Evolutionary conservation across 2,888 invertebrate genomes (phyloP).

Genomic region (Halictus ligatus): DNA sequence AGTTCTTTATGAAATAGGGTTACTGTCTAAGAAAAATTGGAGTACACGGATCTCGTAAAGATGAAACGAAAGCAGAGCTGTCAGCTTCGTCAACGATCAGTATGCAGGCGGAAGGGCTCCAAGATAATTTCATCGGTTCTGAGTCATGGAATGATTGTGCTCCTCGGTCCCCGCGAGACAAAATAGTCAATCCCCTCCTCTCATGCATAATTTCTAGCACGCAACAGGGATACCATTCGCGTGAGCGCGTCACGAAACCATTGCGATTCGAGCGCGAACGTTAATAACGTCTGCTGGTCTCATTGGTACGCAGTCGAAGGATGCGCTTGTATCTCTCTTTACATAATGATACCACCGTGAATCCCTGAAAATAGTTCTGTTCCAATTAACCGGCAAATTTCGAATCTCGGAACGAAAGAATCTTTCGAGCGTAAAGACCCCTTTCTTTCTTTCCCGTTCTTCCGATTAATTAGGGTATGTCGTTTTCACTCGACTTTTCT

Average conservation of each 20-base stretch:
- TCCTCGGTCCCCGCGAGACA: conserved; percentile 5
- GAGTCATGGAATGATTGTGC: conserved; percentile 47
- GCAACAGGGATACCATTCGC: conserved; percentile 49
- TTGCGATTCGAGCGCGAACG: conserved; percentile 34
- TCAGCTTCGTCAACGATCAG: background rate
- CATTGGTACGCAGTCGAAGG: background rate
- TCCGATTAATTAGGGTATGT: background rate
- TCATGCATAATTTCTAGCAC: conserved; percentile 53
- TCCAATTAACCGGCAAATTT: background rate
- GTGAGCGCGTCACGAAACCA: conserved; percentile 20
- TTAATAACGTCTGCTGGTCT: conserved; percentile 22
- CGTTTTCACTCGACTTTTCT: background rate
- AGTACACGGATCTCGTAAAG: background rate
- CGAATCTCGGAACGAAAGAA: background rate
- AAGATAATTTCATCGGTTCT: conserved; percentile 33
- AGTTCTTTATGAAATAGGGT: background rate
- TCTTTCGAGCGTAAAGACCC: background rate
- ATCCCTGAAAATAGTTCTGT: background rate
- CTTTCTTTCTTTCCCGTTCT: background rate
- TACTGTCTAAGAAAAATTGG: background rate
- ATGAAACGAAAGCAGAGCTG: background rate
- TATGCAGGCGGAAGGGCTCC: background rate
- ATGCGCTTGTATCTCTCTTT: background rate
- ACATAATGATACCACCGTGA: too few relatives aligned
- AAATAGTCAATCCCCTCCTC: conserved; percentile 17